Evolutionary conservation across 2,888 invertebrate species (phyloP).

Genomic region (Bellardia bayeri): DNA sequence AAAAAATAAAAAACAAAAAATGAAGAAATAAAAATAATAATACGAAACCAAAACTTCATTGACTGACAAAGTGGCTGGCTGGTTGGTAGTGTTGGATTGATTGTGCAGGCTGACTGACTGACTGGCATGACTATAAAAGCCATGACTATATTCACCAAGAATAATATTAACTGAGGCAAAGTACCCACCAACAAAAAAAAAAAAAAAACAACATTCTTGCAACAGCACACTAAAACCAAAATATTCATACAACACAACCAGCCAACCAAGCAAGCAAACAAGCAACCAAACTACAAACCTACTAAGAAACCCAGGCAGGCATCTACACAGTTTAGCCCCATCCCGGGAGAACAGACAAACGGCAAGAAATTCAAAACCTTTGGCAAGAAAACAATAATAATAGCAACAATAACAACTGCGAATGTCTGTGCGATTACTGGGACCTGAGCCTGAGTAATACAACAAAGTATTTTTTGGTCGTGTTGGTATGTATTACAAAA

Average conservation of each 20-base stretch:
- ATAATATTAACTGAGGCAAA: slow-evolving; percentile 48
- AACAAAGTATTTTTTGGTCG: slow-evolving; percentile 20
- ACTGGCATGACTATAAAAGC: slow-evolving; percentile 48
- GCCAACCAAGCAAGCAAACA: slow-evolving; percentile 24
- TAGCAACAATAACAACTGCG: background rate
- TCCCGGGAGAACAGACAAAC: slow-evolving; percentile 23
- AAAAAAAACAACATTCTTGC: slow-evolving; percentile 50
- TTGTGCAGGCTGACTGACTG: slow-evolving; percentile 21
- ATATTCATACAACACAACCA: slow-evolving; percentile 35
- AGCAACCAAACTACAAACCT: slow-evolving; percentile 26
- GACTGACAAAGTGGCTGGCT: slow-evolving; percentile 43
- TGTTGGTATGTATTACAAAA: slow-evolving; percentile 52
- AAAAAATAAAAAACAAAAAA: slow-evolving; percentile 25
- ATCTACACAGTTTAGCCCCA: slow-evolving; percentile 32
- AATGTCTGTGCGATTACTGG: slow-evolving; percentile 27
- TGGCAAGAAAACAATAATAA: slow-evolving; percentile 30
- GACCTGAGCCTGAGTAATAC: slow-evolving; percentile 25
- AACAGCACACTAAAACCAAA: slow-evolving; percentile 32
- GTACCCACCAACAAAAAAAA: slow-evolving; percentile 31
- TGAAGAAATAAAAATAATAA: slow-evolving; percentile 19
- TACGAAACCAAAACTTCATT: slow-evolving; percentile 58
- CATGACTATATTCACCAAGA: slow-evolving; percentile 61
- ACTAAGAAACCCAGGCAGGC: slow-evolving; percentile 50
- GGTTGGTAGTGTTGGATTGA: background rate
- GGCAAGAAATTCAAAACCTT: slow-evolving; percentile 69